Evolutionary conservation across 92 coral and sea anemone species (phyloP), one percentile per base, ranked within the genome.

Genomic region (Porites rus): DNA sequence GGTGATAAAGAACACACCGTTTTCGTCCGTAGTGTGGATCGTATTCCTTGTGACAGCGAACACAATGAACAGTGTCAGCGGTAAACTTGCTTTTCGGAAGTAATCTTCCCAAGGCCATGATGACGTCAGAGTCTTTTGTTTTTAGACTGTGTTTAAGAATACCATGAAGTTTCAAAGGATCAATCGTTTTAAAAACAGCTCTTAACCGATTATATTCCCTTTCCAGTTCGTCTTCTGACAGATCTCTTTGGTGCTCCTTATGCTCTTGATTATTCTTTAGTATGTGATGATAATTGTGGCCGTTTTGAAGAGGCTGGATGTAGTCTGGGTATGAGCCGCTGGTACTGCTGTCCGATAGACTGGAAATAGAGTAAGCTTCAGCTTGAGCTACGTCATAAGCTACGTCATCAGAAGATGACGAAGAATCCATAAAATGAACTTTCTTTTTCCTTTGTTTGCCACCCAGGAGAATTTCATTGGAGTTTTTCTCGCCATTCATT

Each of bases 31-130:
- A 93, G 12, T 52, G 76, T 10, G 94, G 98, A 76, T 87, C 91
- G 64, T 92, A 95, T 53, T 95, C 96, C 51, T 93, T 87, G 92
- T 95, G 98, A 83, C 98, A 95, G 25, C 98, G 96, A 75, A 95
- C 98, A 51, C 98, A 95, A 77, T 95, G 98, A 63, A 90, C 83
- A 1, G 98, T 93, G 90, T 93, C 98, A 74, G 94, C 93, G 66
- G 96, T 91, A 61, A 87, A 95, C 69, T 81, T 90, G 74, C 75
- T 81, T 78, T 88, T 93, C 1, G 98, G 98, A 11, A 95, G 82
- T 66, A 95, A 75, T 22, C 86, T 84, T 12, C 93, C 90, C 28
- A 95, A 46, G 1, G 96, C 94, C 16, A 61, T 28, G 16, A 95
- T 90, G 24, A 76, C 61, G 78, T 84, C 86, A 0, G 92, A 75